Evolutionary conservation across 2,888 invertebrate species (phyloP), one percentile per base, ranked within the genome.

Genomic region (Eilema griseolum): DNA sequence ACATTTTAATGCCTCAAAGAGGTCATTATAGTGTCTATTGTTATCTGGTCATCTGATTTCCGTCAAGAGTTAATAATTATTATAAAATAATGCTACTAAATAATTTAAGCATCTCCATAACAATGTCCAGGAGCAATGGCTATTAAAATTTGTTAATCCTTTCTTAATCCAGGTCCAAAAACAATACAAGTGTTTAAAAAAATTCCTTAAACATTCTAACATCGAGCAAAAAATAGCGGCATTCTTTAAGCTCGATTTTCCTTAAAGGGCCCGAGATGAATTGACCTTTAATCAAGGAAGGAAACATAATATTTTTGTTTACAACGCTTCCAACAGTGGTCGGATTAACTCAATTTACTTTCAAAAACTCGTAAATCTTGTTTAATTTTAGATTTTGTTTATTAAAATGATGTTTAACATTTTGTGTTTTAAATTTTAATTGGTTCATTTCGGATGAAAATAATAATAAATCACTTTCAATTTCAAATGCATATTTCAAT

Each of bases 241-340:
- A 31, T 41, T 41, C 46, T 69, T 69, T 16, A 41, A 61, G 64
- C 69, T 65, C 60, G 31, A 65, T 69, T 69, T 69, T 69, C 69
- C 65, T 65, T 33, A 60, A 69, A 69, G 69, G 61, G 52, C 60
- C n/a, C 31, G 16, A 46, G 65, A 65, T 61, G 46, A 69, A 69
- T 69, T 60, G 69, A 69, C 69, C 64, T 69, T 69, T 69, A 69
- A 69, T 69, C 69, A 69, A 57, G 64, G 60, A 60, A 41, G 69
- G 59, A 69, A 64, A 64, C 57, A 37, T 64, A 69, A 64, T 72
- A 69, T 71, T 71, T 68, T 69, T 69, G 59, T 64, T 69, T 69
- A 64, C 64, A 64, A 46, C 46, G 59, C 59, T 69, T 37, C 57
- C n/a, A 57, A 41, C 57, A 33, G 52, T 63, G 41, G 52, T 8